These are phyloP conservation scores for Sesamia nonagrioides DNA, from an alignment of 1,140 invertebrate genomes.

Conservation along the genomic window DNA sequence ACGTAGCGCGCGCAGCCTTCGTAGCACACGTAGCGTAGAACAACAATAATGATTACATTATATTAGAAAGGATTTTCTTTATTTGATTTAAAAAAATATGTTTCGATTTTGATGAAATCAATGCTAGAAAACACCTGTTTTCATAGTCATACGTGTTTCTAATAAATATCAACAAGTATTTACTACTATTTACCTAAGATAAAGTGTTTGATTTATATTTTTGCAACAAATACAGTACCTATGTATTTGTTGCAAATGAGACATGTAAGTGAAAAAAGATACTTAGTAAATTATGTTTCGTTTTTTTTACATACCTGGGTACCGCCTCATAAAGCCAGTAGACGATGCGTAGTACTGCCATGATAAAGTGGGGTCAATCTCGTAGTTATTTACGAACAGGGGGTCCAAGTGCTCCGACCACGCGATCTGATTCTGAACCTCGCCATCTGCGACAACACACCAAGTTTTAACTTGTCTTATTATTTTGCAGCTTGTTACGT, in stretches of 20 bases:
- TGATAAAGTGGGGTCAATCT: constrained; percentile 95
- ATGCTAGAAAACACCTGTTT: too few species aligned
- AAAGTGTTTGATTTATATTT: too few species aligned
- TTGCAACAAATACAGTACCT: too few species aligned
- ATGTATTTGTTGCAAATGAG: not conserved
- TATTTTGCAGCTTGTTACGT: constrained; percentile 4
- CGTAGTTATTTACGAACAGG: constrained; percentile 96
- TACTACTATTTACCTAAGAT: too few species aligned
- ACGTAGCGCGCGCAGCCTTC: not conserved
- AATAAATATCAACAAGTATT: too few species aligned
- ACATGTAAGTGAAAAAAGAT: not conserved
- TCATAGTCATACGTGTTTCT: too few species aligned
- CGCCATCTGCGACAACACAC: constrained; percentile 88
- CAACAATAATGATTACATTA: not conserved
- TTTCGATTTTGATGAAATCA: too few species aligned
- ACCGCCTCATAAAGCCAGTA: constrained; percentile 96
- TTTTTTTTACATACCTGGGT: constrained; percentile 91
- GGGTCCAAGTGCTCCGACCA: constrained; percentile 97
- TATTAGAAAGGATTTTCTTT: too few species aligned
- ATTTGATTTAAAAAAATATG: too few species aligned
- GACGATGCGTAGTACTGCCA: constrained; percentile 99
- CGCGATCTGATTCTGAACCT: constrained; percentile 95
- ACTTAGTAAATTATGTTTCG: not conserved
- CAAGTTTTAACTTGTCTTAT: constrained; percentile 9
- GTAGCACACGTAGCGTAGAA: constrained; percentile 2